These are phyloP conservation scores for Crossocerus cetratus DNA, from an alignment of 2,888 invertebrate genomes.

Conservation along the genomic window DNA sequence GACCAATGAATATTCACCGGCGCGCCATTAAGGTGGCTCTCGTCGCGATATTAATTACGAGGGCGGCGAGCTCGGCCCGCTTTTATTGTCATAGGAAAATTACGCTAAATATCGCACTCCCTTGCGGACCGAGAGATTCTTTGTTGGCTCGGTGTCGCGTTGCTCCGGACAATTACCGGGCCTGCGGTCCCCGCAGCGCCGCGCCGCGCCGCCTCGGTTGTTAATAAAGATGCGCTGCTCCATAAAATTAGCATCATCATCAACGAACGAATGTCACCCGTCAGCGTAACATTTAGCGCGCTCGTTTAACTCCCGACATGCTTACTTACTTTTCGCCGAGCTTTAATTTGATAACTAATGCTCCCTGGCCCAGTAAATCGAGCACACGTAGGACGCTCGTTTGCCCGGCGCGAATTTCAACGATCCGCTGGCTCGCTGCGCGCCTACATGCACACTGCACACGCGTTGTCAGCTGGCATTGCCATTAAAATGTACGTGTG, in stretches of 20 bases:
- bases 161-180: too few relatives aligned
- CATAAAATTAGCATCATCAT: slow-evolving; percentile 29
- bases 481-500: slow-evolving; percentile 25
- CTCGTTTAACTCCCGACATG: slow-evolving; percentile 31
- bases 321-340: slow-evolving; percentile 41
- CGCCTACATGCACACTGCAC: neutral
- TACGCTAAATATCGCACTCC: neutral
- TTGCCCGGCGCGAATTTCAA: slow-evolving; percentile 33
- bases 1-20: slow-evolving; percentile 1
- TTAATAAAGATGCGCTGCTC: slow-evolving; percentile 4
- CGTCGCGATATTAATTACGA: neutral
- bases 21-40: neutral
- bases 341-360: slow-evolving; percentile 53
- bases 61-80: neutral
- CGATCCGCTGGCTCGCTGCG: slow-evolving; percentile 28
- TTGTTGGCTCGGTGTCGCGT: too few relatives aligned
- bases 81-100: slow-evolving; percentile 4
- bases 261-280: slow-evolving; percentile 9
- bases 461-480: slow-evolving; percentile 30
- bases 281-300: slow-evolving; percentile 14
- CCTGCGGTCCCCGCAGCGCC: too few relatives aligned
- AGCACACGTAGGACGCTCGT: slow-evolving; percentile 19
- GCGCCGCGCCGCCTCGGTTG: too few relatives aligned
- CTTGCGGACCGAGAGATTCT: too few relatives aligned
- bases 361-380: slow-evolving; percentile 43